Evolutionary conservation across 2,888 invertebrate genomes (phyloP).

Genomic region (Scelioninae gen. 2): DNA sequence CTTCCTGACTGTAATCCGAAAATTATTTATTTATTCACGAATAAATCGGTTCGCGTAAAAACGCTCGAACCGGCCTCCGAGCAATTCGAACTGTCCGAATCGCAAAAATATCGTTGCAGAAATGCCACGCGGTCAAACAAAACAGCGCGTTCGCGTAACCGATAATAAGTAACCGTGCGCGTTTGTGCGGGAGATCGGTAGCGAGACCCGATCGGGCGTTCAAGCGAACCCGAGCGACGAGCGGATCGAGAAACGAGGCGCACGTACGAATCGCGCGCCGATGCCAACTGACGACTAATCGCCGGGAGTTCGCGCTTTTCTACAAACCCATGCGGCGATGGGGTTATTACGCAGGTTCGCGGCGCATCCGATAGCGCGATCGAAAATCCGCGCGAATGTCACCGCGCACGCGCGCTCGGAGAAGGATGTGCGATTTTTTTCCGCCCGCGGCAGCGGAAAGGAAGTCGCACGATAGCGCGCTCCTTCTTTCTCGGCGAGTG

Average conservation of each 20-base stretch:
- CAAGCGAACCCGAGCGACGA: slow-evolving; percentile 14
- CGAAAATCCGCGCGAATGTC: slow-evolving; percentile 46
- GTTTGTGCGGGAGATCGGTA: slow-evolving; percentile 12
- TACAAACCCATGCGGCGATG: slow-evolving; percentile 53
- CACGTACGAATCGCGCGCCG: slow-evolving; percentile 51
- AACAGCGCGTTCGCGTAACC: slow-evolving; percentile 28
- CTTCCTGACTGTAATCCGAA: too few species aligned
- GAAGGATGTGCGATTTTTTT: slow-evolving; percentile 14
- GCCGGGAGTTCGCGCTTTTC: slow-evolving; percentile 57
- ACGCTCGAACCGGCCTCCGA: too few species aligned
- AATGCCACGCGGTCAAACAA: too few species aligned
- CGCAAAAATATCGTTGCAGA: too few species aligned
- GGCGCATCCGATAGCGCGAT: slow-evolving; percentile 59
- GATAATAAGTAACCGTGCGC: slow-evolving; percentile 1
- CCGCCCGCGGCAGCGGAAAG: slow-evolving; percentile 7
- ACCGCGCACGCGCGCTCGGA: slow-evolving; percentile 34
- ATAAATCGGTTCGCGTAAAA: too few species aligned
- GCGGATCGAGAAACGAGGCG: slow-evolving; percentile 20
- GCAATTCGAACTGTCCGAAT: too few species aligned
- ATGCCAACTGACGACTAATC: slow-evolving; percentile 56
- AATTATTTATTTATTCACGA: too few species aligned
- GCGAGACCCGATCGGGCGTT: slow-evolving; percentile 8
- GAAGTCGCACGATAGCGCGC: background rate
- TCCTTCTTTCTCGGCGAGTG: background rate
- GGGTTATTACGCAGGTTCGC: slow-evolving; percentile 61